Evolutionary conservation across 2,888 invertebrate genomes (phyloP).

Genomic region (Pinctada fucata): DNA sequence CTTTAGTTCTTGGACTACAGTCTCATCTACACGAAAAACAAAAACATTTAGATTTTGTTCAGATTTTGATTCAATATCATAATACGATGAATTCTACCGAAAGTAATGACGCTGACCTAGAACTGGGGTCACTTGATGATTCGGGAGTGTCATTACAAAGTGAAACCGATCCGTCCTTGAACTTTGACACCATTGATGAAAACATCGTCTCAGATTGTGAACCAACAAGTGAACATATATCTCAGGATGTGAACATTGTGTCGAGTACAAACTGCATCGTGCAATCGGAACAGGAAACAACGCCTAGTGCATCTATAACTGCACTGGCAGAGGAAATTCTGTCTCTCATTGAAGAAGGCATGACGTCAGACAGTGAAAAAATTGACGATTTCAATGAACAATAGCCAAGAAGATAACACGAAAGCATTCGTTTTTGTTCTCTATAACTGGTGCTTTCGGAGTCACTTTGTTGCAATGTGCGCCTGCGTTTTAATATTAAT

Average conservation of each 20-base stretch:
- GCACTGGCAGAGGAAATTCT: slow-evolving; percentile 51
- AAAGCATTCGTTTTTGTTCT: too few relatives aligned
- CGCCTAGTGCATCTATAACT: slow-evolving; percentile 31
- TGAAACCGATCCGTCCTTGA: background rate
- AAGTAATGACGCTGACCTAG: background rate
- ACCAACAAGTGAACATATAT: background rate
- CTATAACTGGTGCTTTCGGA: too few relatives aligned
- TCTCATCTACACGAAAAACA: slow-evolving; percentile 57
- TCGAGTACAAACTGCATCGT: background rate
- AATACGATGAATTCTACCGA: background rate
- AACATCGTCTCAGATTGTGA: background rate
- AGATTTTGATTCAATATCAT: slow-evolving; percentile 23
- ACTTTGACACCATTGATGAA: background rate
- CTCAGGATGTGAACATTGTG: background rate
- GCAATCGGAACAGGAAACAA: background rate
- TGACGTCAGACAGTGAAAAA: slow-evolving; percentile 8
- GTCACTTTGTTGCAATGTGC: too few relatives aligned
- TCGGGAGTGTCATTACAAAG: slow-evolving; percentile 28
- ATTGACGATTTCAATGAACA: background rate
- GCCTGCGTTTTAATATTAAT: too few relatives aligned
- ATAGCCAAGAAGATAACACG: too few relatives aligned
- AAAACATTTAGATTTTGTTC: slow-evolving; percentile 15
- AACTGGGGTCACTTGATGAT: slow-evolving; percentile 17
- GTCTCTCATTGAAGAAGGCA: slow-evolving; percentile 45
- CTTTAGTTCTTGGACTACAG: slow-evolving; percentile 58